Evolutionary conservation across 2,797 vertebrate genomes (phyloP).

Genomic region (Ispidina lecontei): DNA sequence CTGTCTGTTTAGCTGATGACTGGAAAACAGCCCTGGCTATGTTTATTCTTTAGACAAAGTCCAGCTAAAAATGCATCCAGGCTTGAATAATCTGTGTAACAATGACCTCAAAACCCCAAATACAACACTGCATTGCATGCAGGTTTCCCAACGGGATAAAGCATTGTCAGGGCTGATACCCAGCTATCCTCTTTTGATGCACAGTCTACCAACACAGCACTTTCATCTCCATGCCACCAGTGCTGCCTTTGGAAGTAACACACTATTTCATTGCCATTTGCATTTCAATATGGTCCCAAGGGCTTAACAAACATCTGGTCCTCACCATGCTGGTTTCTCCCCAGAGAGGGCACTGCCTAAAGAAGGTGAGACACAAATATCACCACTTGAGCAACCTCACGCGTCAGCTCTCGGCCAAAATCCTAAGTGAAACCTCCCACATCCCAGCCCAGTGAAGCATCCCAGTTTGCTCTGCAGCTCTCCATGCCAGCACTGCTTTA

Average conservation of each 20-base stretch:
- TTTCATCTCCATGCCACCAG: not conserved
- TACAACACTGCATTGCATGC: slow-evolving; percentile 28
- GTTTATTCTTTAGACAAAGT: slow-evolving; percentile 77
- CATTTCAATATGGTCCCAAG: slow-evolving; percentile 60
- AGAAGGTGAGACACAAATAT: slow-evolving; percentile 28
- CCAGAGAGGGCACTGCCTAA: not conserved
- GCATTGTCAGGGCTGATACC: slow-evolving; percentile 14
- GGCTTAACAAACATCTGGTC: slow-evolving; percentile 44
- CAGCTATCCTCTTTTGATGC: not conserved
- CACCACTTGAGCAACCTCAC: not conserved
- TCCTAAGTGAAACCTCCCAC: accelerated
- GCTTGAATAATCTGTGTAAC: slow-evolving; percentile 71
- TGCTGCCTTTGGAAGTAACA: slow-evolving; percentile 6
- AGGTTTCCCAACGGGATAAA: slow-evolving; percentile 35
- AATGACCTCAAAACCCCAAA: slow-evolving; percentile 68
- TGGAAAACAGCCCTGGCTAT: slow-evolving; percentile 62
- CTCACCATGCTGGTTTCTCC: not conserved
- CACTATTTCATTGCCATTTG: slow-evolving; percentile 23
- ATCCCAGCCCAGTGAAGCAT: not conserved
- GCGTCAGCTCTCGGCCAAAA: accelerated
- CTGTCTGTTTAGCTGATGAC: slow-evolving; percentile 46
- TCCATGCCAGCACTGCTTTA: not conserved
- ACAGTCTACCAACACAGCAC: accelerated
- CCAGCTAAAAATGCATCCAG: slow-evolving; percentile 72
- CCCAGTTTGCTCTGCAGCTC: not conserved